These are phyloP conservation scores for Lindbergichthys nudifrons DNA, from an alignment of 2,797 vertebrate species.

Conservation along the genomic window DNA sequence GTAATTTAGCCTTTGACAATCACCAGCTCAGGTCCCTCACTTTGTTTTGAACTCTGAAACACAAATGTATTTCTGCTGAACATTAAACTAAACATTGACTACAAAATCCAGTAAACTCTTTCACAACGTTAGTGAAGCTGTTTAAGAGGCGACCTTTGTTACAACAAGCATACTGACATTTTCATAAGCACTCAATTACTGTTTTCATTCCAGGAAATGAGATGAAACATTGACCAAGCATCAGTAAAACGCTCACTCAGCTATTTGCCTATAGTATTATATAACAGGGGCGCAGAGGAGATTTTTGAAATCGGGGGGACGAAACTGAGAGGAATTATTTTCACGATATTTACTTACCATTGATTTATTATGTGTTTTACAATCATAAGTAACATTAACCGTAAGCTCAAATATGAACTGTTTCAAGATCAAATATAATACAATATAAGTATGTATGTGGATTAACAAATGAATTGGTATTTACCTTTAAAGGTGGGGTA, in stretches of 20 bases:
- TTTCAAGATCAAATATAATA: too few species aligned
- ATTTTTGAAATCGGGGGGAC: too few species aligned
- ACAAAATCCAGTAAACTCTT: conserved; percentile 43
- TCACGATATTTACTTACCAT: too few species aligned
- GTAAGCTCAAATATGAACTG: too few species aligned
- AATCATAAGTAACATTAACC: too few species aligned
- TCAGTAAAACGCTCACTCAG: conserved; percentile 15
- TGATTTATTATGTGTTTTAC: too few species aligned
- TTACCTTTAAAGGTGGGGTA: too few species aligned
- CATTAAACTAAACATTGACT: conserved; percentile 35
- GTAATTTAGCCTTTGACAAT: not conserved
- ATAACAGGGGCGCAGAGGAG: not conserved
- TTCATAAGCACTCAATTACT: conserved; percentile 15
- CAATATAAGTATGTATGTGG: too few species aligned
- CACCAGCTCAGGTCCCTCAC: not conserved
- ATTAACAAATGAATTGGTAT: too few species aligned
- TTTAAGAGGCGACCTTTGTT: conserved; percentile 61
- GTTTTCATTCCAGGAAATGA: conserved; percentile 42
- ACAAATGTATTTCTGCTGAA: conserved; percentile 3
- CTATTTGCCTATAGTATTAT: conserved; percentile 20
- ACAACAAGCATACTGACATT: conserved; percentile 13
- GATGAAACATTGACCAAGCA: conserved; percentile 56
- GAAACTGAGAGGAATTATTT: too few species aligned
- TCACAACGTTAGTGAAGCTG: conserved; percentile 4
- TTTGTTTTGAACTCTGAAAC: not conserved